Evolutionary conservation across 2,888 invertebrate species (phyloP).

Genomic region (Caenorhabditis sp.): DNA sequence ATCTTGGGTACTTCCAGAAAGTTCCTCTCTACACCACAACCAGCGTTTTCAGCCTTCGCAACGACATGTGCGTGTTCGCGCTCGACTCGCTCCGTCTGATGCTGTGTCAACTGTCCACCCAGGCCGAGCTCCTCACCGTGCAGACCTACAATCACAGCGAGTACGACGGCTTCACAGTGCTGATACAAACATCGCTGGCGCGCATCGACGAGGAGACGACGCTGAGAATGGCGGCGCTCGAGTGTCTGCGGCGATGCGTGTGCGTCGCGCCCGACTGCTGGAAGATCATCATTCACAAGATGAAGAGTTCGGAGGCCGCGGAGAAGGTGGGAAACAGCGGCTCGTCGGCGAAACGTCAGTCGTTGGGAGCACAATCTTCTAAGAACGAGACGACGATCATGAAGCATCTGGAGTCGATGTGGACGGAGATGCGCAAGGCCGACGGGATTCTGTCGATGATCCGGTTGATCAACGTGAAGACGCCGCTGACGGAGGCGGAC

Average conservation of each 20-base stretch:
- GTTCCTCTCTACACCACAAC: not conserved
- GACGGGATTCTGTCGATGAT: constrained; percentile 96
- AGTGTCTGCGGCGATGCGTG: constrained; percentile 29
- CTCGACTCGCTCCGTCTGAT: constrained; percentile 31
- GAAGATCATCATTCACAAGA: constrained; percentile 16
- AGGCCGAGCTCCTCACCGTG: constrained; percentile 18
- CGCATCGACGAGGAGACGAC: constrained; percentile 14
- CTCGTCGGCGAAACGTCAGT: constrained; percentile 18
- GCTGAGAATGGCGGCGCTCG: constrained; percentile 24
- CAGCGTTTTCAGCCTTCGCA: constrained; percentile 14
- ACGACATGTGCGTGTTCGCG: constrained; percentile 27
- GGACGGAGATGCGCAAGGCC: constrained; percentile 94
- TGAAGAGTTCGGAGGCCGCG: constrained; percentile 18
- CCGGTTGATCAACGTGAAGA: constrained; percentile 92
- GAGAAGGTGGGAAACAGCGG: not conserved
- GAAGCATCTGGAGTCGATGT: constrained; percentile 93
- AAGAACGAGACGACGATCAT: constrained; percentile 85
- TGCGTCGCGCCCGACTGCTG: constrained; percentile 15
- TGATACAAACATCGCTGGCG: constrained; percentile 21
- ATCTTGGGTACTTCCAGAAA: too few relatives aligned
- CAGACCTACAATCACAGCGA: not conserved
- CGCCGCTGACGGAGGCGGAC: constrained; percentile 97
- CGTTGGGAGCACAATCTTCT: too few relatives aligned
- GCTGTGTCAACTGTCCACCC: constrained; percentile 35
- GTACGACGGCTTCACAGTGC: constrained; percentile 21